Evolutionary conservation across 2,113 vertebrate species (phyloP).

Genomic region (Collichthys lucidus): DNA sequence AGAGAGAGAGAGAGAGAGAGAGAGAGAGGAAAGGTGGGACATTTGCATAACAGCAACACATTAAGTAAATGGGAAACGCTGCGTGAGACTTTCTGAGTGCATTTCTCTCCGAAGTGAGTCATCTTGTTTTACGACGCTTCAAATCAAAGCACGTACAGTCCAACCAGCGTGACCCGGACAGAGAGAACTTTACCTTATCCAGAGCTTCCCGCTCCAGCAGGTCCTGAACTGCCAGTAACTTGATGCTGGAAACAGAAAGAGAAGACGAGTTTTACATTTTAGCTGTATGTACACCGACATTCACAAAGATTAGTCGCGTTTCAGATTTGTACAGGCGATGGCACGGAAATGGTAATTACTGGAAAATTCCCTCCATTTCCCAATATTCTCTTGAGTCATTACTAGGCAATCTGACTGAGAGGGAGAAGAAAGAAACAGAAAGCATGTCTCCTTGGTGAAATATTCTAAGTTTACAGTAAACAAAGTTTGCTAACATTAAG

Average conservation of each 20-base stretch:
- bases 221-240: constrained; percentile 96
- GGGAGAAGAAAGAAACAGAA: neutral
- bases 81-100: neutral
- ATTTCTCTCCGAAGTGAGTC: constrained; percentile 3
- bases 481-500: neutral
- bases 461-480: neutral
- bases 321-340: too few relatives aligned
- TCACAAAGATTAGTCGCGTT: too few relatives aligned
- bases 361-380: neutral
- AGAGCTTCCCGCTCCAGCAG: constrained; percentile 91
- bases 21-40: neutral
- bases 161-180: neutral
- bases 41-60: constrained; percentile 35
- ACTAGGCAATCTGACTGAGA: neutral
- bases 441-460: neutral
- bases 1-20: neutral
- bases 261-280: neutral
- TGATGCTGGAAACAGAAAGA: constrained; percentile 87
- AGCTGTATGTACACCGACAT: neutral
- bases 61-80: constrained; percentile 18
- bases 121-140: constrained; percentile 16
- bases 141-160: constrained; percentile 4
- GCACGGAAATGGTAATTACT: neutral
- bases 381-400: neutral
- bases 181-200: constrained; percentile 89